Conservation (phyloP, 2,797 vertebrate species). For the Danio aesculapii region DNA sequence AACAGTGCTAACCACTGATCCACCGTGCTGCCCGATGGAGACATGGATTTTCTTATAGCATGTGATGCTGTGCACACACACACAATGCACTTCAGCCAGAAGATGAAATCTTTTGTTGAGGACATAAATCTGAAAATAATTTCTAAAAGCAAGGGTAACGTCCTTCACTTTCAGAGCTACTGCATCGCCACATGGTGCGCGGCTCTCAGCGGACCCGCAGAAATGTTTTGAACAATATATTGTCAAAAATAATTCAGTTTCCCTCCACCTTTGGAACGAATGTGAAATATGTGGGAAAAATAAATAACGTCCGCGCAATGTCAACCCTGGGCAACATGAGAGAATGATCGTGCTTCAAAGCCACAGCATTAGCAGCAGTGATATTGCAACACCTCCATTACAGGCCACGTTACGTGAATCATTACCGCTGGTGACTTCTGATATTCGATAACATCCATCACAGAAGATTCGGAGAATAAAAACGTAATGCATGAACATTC, state of each 20-base stretch:
- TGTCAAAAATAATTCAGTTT: conserved; percentile 17
- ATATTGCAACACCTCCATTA: conserved; percentile 37
- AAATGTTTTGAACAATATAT: conserved; percentile 20
- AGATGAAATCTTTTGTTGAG: conserved; percentile 9
- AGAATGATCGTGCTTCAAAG: conserved; percentile 31
- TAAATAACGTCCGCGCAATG: conserved; percentile 33
- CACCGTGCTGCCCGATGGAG: no score
- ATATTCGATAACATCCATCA: conserved; percentile 36
- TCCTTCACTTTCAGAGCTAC: conserved; percentile 20
- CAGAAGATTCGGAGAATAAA: conserved; percentile 11
- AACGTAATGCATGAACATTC: conserved; percentile 53
- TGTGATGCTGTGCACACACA: not conserved
- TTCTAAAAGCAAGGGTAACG: not conserved
- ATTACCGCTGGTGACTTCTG: conserved; percentile 16
- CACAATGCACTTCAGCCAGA: not conserved
- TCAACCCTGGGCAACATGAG: conserved; percentile 15
- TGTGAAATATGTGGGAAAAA: conserved; percentile 33
- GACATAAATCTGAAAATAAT: conserved; percentile 26
- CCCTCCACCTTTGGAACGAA: not conserved
- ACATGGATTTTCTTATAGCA: no score
- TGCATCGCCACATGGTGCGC: not conserved
- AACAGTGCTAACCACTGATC: no score
- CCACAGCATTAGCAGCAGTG: conserved; percentile 32
- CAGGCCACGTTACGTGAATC: conserved; percentile 30
- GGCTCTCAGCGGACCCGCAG: not conserved